These are phyloP conservation scores for Melolontha melolontha DNA, from an alignment of 2,888 invertebrate genomes.

Conservation along the genomic window DNA sequence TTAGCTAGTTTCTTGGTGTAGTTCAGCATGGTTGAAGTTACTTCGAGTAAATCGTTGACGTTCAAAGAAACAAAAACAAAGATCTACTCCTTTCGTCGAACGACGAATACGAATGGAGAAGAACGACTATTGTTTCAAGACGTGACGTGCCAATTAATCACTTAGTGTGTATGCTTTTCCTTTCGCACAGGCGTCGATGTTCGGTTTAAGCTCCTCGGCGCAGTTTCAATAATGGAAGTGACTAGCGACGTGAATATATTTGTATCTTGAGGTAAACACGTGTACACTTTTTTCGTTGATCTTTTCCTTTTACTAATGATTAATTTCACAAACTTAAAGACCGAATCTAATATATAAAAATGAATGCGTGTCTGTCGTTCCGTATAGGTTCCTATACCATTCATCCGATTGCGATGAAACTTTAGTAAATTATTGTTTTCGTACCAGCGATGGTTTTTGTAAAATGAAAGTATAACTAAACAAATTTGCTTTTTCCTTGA, in stretches of 20 bases:
- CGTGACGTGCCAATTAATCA: constrained; percentile 27
- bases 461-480: too few species aligned
- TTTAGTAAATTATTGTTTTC: too few species aligned
- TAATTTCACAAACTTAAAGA: too few species aligned
- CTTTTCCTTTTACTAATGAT: too few species aligned
- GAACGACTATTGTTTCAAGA: constrained; percentile 8
- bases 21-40: neutral
- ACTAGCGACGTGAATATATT: constrained; percentile 1
- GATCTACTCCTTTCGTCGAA: constrained; percentile 5
- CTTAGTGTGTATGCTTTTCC: constrained; percentile 24
- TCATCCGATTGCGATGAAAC: too few species aligned
- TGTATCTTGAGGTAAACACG: neutral
- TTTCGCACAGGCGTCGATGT: neutral
- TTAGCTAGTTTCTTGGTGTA: too few species aligned
- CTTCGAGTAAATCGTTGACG: neutral
- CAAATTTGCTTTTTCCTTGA: too few species aligned
- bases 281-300: too few species aligned
- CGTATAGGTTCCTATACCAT: too few species aligned
- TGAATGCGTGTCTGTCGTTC: too few species aligned
- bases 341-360: too few species aligned
- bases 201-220: constrained; percentile 8
- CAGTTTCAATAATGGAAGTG: constrained; percentile 10
- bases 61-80: constrained; percentile 17
- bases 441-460: too few species aligned
- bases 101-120: constrained; percentile 4